Percentiles rank a stretch among this genome's conserved stretches.
These are phyloP conservation scores for Hybos culiciformis DNA, from an alignment of 2,888 invertebrate genomes.

Conservation along the genomic window DNA sequence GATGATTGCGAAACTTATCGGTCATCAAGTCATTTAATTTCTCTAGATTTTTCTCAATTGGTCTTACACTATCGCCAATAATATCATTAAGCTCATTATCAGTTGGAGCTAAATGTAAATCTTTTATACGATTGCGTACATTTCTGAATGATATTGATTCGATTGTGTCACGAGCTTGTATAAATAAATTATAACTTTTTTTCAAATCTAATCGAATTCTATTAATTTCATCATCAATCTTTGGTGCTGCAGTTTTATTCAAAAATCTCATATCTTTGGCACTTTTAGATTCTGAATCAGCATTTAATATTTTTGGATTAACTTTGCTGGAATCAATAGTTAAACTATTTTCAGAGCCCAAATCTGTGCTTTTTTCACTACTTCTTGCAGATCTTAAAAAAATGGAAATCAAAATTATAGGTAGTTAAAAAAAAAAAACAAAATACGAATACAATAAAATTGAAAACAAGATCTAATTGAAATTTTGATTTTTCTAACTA, in stretches of 20 bases:
- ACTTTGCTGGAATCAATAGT: no score
- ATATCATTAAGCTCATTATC: conserved; percentile 16
- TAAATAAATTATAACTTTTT: conserved; percentile 27
- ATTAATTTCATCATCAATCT: conserved; percentile 23
- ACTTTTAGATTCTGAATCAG: conserved; percentile 1
- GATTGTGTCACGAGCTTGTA: conserved; percentile 25
- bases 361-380: no score
- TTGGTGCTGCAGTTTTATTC: conserved; percentile 14
- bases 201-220: conserved; percentile 24
- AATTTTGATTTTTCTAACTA: no score
- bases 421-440: no score
- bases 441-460: no score
- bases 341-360: no score
- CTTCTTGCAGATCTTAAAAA: no score
- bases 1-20: conserved; percentile 24
- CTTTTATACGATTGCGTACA: conserved; percentile 24
- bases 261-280: conserved; percentile 12
- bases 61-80: conserved; percentile 16
- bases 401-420: no score
- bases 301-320: neutral
- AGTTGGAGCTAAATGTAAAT: conserved; percentile 22
- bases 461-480: no score
- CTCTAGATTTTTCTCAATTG: conserved; percentile 19
- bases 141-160: conserved; percentile 24
- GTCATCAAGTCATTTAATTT: conserved; percentile 23